phyloP scores from a whole-genome alignment of 1,140 invertebrate genomes.

The Bombyx mandarina region DNA sequence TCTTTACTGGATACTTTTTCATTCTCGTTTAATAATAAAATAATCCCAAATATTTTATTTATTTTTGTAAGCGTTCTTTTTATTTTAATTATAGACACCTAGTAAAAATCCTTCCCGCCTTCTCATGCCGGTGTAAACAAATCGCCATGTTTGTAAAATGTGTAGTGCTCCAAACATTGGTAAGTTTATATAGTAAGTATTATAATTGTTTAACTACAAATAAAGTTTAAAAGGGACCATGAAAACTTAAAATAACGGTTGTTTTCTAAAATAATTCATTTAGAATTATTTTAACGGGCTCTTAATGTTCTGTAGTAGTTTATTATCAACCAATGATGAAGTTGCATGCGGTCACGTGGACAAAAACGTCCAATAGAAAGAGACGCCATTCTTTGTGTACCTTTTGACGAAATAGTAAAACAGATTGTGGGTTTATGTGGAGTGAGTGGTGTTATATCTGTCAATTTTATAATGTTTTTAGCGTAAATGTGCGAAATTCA shows the following conservation, averaged over 20 bases:
- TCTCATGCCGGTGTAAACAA: conserved; percentile 72
- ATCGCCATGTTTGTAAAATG: conserved; percentile 62
- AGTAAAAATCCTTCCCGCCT: conserved; percentile 53
- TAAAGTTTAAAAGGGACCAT: no score
- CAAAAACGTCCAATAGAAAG: conserved; percentile 49
- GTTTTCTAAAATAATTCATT: no score
- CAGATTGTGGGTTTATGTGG: conserved; percentile 65
- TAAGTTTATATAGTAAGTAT: no score
- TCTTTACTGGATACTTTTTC: no score
- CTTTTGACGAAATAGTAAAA: conserved; percentile 66
- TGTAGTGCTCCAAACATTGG: no score
- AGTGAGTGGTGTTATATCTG: conserved; percentile 70
- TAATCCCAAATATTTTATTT: conserved; percentile 19
- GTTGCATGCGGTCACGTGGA: conserved; percentile 51
- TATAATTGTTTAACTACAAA: no score
- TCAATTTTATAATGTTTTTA: conserved; percentile 68
- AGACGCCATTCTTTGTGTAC: conserved; percentile 65
- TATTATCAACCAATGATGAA: conserved; percentile 41
- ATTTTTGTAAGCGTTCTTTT: conserved; percentile 2
- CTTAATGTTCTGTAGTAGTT: conserved; percentile 13
- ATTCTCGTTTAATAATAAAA: conserved; percentile 25
- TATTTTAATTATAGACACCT: conserved; percentile 24
- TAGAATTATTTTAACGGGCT: no score
- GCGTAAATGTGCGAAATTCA: conserved; percentile 72
- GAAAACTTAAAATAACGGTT: no score